Conservation (phyloP, 2,113 vertebrate genomes). For the Boulengeromyrus knoepffleri region DNA sequence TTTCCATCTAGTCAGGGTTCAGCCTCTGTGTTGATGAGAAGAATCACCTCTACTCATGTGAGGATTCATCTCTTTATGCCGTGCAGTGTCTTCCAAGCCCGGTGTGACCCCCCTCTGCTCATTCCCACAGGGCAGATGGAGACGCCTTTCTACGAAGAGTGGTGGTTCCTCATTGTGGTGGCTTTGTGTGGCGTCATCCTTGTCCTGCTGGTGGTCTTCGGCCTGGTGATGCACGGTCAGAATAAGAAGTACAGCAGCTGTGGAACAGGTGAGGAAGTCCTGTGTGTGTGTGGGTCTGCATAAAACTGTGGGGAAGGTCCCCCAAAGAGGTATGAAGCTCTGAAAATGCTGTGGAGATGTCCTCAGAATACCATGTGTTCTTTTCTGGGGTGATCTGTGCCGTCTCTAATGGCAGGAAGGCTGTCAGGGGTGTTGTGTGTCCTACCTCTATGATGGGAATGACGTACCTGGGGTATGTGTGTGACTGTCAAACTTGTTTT, state of each 20-base stretch:
- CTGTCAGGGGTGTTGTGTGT: neutral
- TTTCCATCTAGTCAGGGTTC: neutral
- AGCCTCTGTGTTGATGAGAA: neutral
- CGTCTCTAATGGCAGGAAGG: neutral
- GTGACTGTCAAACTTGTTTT: neutral
- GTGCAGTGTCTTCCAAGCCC: neutral
- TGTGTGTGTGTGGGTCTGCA: neutral
- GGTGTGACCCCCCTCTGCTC: neutral
- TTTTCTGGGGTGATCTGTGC: neutral
- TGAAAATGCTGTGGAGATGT: neutral
- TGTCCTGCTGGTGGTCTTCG: constrained; percentile 76
- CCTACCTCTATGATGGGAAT: neutral
- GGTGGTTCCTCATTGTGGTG: constrained; percentile 94
- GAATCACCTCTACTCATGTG: neutral
- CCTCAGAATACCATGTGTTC: neutral
- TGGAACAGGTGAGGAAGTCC: constrained; percentile 60
- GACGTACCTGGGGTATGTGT: neutral
- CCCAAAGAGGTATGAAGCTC: neutral
- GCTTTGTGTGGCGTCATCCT: constrained; percentile 82
- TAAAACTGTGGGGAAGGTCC: neutral
- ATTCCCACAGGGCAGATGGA: constrained; percentile 67
- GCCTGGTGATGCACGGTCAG: constrained; percentile 79
- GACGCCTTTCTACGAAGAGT: constrained; percentile 87
- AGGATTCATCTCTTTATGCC: neutral
- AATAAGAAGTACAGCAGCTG: constrained; percentile 79